Base-by-base conservation (phyloP, 1,140 invertebrate species). In the Intoshia linei region DNA sequence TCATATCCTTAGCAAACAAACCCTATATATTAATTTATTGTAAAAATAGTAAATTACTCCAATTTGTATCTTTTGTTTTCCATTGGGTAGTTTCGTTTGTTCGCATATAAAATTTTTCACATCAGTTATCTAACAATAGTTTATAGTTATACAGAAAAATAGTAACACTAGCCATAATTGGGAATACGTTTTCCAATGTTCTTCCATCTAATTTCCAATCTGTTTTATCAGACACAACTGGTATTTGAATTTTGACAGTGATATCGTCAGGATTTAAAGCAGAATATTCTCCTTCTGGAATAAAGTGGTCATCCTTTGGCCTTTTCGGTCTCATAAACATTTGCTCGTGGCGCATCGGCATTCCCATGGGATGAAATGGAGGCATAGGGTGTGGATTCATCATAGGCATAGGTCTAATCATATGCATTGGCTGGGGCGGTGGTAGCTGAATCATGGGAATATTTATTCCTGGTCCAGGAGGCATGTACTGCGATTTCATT, bases 141-240 rank as follows among this genome's bases (percentile, higher is more conserved):
- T n/a, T n/a, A n/a, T n/a, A n/a, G n/a, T n/a, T n/a, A n/a, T n/a
- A n/a, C n/a, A n/a, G n/a, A n/a, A n/a, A n/a, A n/a, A n/a, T n/a
- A n/a, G n/a, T n/a, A n/a, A n/a, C n/a, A n/a, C n/a, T n/a, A n/a
- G n/a, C n/a, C n/a, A n/a, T n/a, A n/a, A n/a, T n/a, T n/a, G n/a
- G n/a, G n/a, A n/a, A n/a, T n/a, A n/a, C n/a, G n/a, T n/a, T n/a
- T n/a, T n/a, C n/a, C n/a, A n/a, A n/a, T n/a, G n/a, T n/a, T n/a
- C n/a, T n/a, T 1, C 87, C 87, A 53, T 74, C 74, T n/a, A 93
- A 61, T 44, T 77, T 75, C 81, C 81, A 92, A 65, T 93, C 84
- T 0, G 73, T 60, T 49, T 87, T 84, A 45, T 92, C 78, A 0
- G 70, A 63, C 49, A 72, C 66, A 23, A 50, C 54, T 2, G 83